Evolutionary conservation across 1,140 invertebrate genomes (phyloP), one percentile per base, ranked within the genome.

Genomic region (Micrasema longulum): DNA sequence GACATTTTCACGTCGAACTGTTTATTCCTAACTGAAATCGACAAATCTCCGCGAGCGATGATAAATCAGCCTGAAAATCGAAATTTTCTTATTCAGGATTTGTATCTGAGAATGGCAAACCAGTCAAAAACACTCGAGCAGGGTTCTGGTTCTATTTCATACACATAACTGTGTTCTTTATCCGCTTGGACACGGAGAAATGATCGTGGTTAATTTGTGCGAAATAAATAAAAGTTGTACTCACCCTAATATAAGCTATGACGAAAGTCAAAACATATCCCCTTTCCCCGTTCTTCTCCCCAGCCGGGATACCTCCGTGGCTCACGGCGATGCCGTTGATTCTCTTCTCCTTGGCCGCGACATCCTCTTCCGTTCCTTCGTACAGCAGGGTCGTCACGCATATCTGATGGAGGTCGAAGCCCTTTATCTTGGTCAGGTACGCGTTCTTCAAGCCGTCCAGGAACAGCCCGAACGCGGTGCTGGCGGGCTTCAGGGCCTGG

Each of bases 181-280:
- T n/a, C n/a, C n/a, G n/a, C n/a, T n/a, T n/a, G n/a, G n/a, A n/a
- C n/a, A n/a, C n/a, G n/a, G n/a, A n/a, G n/a, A n/a, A n/a, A n/a
- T n/a, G n/a, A n/a, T n/a, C n/a, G n/a, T n/a, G n/a, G n/a, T n/a
- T n/a, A n/a, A n/a, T n/a, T n/a, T n/a, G n/a, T n/a, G n/a, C n/a
- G n/a, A n/a, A n/a, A n/a, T n/a, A n/a, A n/a, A n/a, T n/a, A n/a
- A 4, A 31, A 31, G 26, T 31, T 31, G 9, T 62, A 50, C 88
- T 88, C 81, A 94, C 95, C 80, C 97, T 88, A 14, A 99, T 91
- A 80, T 99, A 99, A 12, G 97, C 98, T 70, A 99, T 99, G n/a
- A 98, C 95, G 81, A 98, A 99, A 0, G 98, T 99, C 5, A 99
- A 82, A 71, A 95, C 93, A 77, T 99, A 99, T 5, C 98, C 98